Conservation (phyloP, 92 coral and sea anemone species). For the Phymanthus crucifer region DNA sequence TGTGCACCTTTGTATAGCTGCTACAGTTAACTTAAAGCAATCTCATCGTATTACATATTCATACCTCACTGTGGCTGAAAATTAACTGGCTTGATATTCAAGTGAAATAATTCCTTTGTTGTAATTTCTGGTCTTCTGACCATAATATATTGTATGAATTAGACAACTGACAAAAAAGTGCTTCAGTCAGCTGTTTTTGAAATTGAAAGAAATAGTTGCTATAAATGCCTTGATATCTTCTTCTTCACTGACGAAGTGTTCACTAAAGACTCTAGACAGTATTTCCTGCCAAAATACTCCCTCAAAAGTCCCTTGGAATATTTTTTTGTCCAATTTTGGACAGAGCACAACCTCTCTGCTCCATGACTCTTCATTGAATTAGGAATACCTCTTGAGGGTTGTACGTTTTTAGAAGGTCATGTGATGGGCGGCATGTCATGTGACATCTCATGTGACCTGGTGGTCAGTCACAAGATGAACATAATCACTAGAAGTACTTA, state of each 20-base stretch:
- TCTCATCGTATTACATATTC: no score
- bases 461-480: neutral
- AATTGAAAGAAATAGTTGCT: neutral
- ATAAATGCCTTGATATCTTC: neutral
- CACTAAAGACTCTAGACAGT: neutral
- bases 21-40: no score
- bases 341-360: neutral
- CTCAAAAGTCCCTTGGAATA: neutral
- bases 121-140: neutral
- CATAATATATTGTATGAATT: neutral
- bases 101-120: neutral
- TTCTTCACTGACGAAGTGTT: neutral
- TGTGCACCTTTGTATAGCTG: no score
- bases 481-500: neutral
- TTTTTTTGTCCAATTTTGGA: neutral
- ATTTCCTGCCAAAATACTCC: neutral
- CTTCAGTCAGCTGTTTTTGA: neutral
- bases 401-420: neutral
- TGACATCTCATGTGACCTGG: neutral
- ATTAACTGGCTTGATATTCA: no score
- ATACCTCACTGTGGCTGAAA: no score
- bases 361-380: neutral
- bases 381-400: neutral
- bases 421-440: neutral
- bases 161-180: slow-evolving; percentile 2